Conservation (phyloP, 2,888 invertebrate genomes). For the Anticlea derivata region DNA sequence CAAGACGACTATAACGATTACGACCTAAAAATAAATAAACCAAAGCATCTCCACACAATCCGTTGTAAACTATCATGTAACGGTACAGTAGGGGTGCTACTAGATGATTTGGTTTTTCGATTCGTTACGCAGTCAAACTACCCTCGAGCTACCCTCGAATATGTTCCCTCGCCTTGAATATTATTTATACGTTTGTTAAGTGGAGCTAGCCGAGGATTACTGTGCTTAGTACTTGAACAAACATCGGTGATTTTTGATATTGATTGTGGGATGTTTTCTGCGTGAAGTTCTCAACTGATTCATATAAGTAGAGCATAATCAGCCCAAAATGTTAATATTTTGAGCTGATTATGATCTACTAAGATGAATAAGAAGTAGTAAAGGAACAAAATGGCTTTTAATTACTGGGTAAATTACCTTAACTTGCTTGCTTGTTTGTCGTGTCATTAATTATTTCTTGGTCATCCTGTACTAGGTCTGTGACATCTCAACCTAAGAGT, state of each 20-base stretch:
- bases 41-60: conserved; percentile 52
- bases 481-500: no score
- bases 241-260: conserved; percentile 77
- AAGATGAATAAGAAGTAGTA: no score
- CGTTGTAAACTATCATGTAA: conserved; percentile 78
- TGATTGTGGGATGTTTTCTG: conserved; percentile 46
- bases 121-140: conserved; percentile 84
- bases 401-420: no score
- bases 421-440: no score
- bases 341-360: no score
- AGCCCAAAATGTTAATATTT: no score
- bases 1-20: no score
- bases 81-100: conserved; percentile 80
- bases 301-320: background rate
- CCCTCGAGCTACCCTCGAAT: conserved; percentile 80
- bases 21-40: background rate
- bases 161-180: conserved; percentile 82
- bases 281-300: background rate
- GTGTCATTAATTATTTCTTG: no score
- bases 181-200: conserved; percentile 85
- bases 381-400: no score
- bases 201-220: conserved; percentile 77
- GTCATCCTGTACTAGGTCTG: no score
- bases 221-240: conserved; percentile 81
- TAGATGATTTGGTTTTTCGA: conserved; percentile 84